A percentile compares a stretch with the other conserved stretches of the same genome.
Conservation (phyloP, 2,113 vertebrate species). For the Brienomyrus brachyistius region DNA sequence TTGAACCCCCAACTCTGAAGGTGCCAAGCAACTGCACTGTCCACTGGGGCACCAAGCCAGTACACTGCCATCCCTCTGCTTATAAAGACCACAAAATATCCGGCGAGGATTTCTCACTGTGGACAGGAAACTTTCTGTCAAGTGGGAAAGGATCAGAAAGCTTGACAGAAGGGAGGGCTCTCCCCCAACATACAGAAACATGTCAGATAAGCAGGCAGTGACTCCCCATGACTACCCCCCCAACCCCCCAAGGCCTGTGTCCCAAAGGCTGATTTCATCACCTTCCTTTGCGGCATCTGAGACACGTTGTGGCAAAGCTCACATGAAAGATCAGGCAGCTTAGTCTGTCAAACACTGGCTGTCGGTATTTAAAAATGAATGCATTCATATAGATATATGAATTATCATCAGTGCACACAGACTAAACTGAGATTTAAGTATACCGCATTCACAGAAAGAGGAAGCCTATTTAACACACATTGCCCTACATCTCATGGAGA, state of each 20-base stretch:
- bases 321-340: background rate
- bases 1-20: background rate
- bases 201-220: background rate
- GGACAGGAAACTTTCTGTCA: background rate
- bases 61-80: background rate
- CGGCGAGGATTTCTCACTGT: background rate
- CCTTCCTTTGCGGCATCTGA: background rate
- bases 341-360: background rate
- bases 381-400: background rate
- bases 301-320: background rate
- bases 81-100: background rate
- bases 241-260: background rate
- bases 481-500: background rate
- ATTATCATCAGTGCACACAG: background rate
- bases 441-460: background rate
- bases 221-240: background rate
- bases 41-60: background rate
- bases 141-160: background rate
- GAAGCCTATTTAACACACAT: background rate
- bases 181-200: background rate
- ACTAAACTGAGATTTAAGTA: background rate
- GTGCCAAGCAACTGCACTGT: background rate
- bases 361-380: background rate
- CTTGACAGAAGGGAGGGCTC: background rate
- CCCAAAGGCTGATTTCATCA: background rate